Conservation (phyloP, 2,113 vertebrate species). For the Etheostoma cragini region DNA sequence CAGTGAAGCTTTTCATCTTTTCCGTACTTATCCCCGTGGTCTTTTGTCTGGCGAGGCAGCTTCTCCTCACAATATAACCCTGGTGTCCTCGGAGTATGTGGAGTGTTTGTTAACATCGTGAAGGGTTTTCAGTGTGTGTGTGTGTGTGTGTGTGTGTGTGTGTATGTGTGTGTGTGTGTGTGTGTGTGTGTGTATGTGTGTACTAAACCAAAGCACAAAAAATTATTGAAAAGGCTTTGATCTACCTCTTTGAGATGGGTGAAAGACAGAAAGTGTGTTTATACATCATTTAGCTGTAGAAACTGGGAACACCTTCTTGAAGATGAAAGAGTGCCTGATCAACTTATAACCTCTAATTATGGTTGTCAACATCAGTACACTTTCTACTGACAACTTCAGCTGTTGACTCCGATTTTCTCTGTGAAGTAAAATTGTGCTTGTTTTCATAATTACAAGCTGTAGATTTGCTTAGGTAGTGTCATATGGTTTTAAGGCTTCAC, state of each 20-base stretch:
- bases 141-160: constrained; percentile 17
- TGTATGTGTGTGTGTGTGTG: constrained; percentile 37
- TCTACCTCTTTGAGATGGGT: constrained; percentile 3
- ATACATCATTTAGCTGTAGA: neutral
- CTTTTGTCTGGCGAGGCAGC: constrained; percentile 50
- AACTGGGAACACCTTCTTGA: neutral
- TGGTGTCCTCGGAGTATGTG: constrained; percentile 31
- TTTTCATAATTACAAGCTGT: constrained; percentile 36
- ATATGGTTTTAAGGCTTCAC: neutral
- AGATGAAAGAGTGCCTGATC: neutral
- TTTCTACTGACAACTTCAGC: constrained; percentile 30
- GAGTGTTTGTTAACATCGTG: constrained; percentile 36
- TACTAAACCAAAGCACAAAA: constrained; percentile 28
- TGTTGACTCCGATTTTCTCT: constrained; percentile 10
- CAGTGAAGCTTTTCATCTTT: constrained; percentile 68
- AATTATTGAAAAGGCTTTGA: constrained; percentile 8
- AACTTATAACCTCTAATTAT: constrained; percentile 48
- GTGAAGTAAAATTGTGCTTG: neutral
- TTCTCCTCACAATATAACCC: constrained; percentile 28
- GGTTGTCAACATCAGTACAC: constrained; percentile 24
- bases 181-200: constrained; percentile 36
- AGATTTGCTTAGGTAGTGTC: constrained; percentile 25
- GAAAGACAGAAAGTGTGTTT: constrained; percentile 6
- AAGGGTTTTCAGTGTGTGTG: constrained; percentile 8
- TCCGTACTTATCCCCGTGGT: constrained; percentile 24